Evolutionary conservation across 2,888 invertebrate genomes (phyloP), one percentile per base, ranked within the genome.

Genomic region (Limulus polyphemus): DNA sequence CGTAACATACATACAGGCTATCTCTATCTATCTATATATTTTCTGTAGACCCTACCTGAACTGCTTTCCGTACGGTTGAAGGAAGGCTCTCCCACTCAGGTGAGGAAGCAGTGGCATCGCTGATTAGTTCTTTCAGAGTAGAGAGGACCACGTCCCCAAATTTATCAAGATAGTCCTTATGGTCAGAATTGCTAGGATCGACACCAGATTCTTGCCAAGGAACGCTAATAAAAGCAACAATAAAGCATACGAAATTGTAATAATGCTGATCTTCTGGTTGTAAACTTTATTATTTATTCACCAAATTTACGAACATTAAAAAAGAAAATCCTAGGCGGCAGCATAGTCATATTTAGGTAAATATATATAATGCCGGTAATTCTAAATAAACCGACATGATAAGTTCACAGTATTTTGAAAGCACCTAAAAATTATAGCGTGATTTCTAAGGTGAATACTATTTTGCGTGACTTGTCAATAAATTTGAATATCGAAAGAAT

Each of bases 91-190:
- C 65, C 67, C 67, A 67, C 51, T 65, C 65, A 7, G 67, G 65
- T 10, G 62, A 63, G 5, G 61, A 63, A 14, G 61, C 61, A 11
- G 63, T 55, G 48, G 62, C 67, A 47, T 68, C 64, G 9, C 67
- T 67, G 11, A 70, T 62, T 13, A 66, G 56, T 5, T 59, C 59
- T 51, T 65, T 68, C 10, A 69, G 58, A 51, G 61, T 67, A 11
- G 62, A 60, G 55, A 64, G 62, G 46, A 69, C 55, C 1, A 65
- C 59, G 52, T 64, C 62, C 16, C 67, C 67, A 32, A 69, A 69
- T 49, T 67, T 65, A 49, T 69, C 68, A n/a, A 69, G 54, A 55
- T 69, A 69, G 56, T 63, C 64, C 3, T 58, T 59, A n/a, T 65
- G 65, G 52, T 65, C 67, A 0, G 55, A n/a, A 51, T 59, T 49